Percentiles rank a stretch among this genome's conserved stretches.
These are phyloP conservation scores for Meleagris gallopavo DNA, from an alignment of 2,113 vertebrate genomes.

Conservation along the genomic window DNA sequence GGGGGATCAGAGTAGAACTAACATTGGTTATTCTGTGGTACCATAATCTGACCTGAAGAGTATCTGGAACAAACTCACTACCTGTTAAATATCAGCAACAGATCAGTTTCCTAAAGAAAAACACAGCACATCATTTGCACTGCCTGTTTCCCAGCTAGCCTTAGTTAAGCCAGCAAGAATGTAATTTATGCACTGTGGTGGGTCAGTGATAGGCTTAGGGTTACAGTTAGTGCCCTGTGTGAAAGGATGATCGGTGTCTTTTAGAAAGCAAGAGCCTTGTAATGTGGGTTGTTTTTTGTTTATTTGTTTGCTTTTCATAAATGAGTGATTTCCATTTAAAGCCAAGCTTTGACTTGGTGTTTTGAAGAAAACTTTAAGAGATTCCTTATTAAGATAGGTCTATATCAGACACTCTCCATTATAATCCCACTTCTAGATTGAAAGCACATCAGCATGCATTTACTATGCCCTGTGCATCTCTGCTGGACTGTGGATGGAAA, in stretches of 20 bases:
- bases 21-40: neutral
- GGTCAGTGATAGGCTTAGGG: neutral
- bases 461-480: neutral
- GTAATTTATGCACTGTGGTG: neutral
- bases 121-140: neutral
- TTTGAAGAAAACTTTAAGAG: neutral
- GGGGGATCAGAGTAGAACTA: neutral
- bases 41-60: neutral
- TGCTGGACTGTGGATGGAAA: neutral
- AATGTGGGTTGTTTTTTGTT: too few relatives aligned
- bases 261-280: neutral
- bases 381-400: neutral
- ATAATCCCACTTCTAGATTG: conserved; percentile 17
- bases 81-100: neutral
- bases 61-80: neutral
- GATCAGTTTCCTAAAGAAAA: neutral
- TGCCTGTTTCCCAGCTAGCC: neutral
- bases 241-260: neutral
- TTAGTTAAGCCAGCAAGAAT: neutral
- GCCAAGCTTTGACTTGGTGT: neutral
- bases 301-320: neutral
- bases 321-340: neutral
- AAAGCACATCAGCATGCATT: neutral
- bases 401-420: neutral
- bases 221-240: neutral